phyloP scores from a whole-genome alignment of 1,140 invertebrate species.

The Adoxophyes honmai region DNA sequence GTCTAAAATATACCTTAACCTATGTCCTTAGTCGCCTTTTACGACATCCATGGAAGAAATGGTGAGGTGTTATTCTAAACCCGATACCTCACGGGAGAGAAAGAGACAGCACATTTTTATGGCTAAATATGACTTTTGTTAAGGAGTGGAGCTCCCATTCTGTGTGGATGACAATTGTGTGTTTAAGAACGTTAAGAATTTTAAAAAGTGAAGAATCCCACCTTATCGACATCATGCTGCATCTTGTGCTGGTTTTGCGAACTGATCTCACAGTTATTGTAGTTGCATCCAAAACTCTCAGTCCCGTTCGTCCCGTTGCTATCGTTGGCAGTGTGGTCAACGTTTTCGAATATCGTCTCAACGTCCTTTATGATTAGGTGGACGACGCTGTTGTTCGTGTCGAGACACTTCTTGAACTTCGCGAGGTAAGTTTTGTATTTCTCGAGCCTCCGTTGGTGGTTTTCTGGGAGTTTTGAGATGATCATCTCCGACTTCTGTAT shows the following conservation, averaged over 20 bases:
- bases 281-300: conserved; percentile 58
- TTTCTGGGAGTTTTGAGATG: conserved; percentile 83
- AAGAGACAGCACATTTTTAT: no score
- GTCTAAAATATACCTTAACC: no score
- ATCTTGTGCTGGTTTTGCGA: conserved; percentile 65
- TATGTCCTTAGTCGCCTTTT: no score
- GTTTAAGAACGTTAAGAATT: no score
- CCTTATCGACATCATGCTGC: conserved; percentile 71
- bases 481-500: conserved; percentile 87
- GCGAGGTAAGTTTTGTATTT: conserved; percentile 88
- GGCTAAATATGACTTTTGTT: no score
- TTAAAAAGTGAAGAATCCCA: conserved; percentile 25
- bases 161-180: no score
- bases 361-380: conserved; percentile 90
- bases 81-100: no score
- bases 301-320: conserved; percentile 41
- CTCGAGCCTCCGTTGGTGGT: conserved; percentile 86
- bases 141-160: no score
- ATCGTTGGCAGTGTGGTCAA: conserved; percentile 47
- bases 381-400: conserved; percentile 91
- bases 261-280: conserved; percentile 58
- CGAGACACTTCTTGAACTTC: conserved; percentile 86
- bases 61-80: no score
- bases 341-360: conserved; percentile 86
- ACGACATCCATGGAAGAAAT: no score